These are phyloP conservation scores for Drosophila novamexicana DNA, from an alignment of 1,140 invertebrate species.

Conservation along the genomic window DNA sequence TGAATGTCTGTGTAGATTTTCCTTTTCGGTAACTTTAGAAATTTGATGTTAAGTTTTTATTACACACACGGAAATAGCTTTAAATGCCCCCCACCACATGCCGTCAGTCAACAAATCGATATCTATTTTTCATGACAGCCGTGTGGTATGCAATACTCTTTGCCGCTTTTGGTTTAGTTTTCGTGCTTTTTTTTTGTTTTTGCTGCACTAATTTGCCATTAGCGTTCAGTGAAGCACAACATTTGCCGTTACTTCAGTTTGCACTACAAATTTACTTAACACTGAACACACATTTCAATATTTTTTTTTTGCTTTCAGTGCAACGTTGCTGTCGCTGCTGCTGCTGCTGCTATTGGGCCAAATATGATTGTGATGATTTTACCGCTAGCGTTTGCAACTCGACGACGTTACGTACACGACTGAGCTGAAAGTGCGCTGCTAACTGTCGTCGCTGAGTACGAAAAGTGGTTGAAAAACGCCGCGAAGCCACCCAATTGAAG, in stretches of 20 bases:
- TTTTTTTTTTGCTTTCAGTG: conserved; percentile 46
- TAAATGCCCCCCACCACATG: not conserved
- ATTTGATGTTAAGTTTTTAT: conserved; percentile 39
- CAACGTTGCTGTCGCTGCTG: conserved; percentile 51
- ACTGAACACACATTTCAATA: conserved; percentile 64
- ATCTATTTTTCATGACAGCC: conserved; percentile 76
- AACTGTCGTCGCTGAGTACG: conserved; percentile 32
- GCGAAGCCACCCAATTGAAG: conserved; percentile 42
- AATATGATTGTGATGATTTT: conserved; percentile 28
- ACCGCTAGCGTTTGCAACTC: conserved; percentile 65
- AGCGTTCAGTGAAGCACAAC: conserved; percentile 63
- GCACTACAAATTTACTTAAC: conserved; percentile 52
- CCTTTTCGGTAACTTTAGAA: conserved; percentile 9
- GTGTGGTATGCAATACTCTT: conserved; percentile 74
- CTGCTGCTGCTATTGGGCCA: conserved; percentile 36
- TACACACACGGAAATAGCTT: conserved; percentile 18
- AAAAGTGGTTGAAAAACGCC: conserved; percentile 49
- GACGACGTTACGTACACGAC: conserved; percentile 76
- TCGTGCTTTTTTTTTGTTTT: conserved; percentile 23
- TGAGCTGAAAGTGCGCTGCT: conserved; percentile 51
- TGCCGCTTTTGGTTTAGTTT: conserved; percentile 43
- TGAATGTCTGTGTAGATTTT: not conserved
- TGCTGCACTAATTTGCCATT: conserved; percentile 49
- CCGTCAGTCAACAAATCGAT: conserved; percentile 62
- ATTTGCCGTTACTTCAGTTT: conserved; percentile 39